Evolutionary conservation across 2,113 vertebrate genomes (phyloP).

Genomic region (Ceratotherium simum): DNA sequence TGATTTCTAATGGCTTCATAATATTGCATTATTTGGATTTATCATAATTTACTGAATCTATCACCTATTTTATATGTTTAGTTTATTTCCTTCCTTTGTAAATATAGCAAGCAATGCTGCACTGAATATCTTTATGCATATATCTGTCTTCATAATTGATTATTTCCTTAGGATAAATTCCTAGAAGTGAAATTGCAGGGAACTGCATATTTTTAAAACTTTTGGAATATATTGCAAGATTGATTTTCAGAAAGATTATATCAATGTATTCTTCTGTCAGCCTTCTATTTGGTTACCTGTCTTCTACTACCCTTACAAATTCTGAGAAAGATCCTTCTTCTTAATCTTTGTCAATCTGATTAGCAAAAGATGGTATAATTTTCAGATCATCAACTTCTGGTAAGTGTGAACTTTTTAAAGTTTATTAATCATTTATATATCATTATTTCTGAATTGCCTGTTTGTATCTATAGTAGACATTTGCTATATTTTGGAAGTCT

Average conservation of each 20-base stretch:
- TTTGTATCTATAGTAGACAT: not conserved
- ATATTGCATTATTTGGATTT: constrained; percentile 47
- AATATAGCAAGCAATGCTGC: not conserved
- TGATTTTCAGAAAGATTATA: not conserved
- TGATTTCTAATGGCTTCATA: constrained; percentile 5
- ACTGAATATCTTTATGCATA: not conserved
- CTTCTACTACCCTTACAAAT: not conserved
- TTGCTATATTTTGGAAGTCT: not conserved
- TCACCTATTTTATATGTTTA: not conserved
- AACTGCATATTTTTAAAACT: constrained; percentile 27
- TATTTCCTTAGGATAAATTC: constrained; percentile 45
- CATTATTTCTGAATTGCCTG: not conserved
- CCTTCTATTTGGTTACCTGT: not conserved
- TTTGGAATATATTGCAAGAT: constrained; percentile 9
- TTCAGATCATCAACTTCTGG: not conserved
- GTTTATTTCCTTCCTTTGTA: constrained; percentile 1
- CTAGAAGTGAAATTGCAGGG: constrained; percentile 33
- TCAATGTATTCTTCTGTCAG: not conserved
- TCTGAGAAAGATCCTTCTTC: not conserved
- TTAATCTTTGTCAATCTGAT: not conserved
- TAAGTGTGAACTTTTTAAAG: not conserved
- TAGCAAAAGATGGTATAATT: not conserved
- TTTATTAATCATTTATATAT: not conserved
- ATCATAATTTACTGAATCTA: constrained; percentile 25
- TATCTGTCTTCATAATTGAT: not conserved